A percentile compares a stretch with the other conserved stretches of the same genome.
Evolutionary conservation across 2,888 invertebrate genomes (phyloP).

Genomic region (Drosophila affinis): DNA sequence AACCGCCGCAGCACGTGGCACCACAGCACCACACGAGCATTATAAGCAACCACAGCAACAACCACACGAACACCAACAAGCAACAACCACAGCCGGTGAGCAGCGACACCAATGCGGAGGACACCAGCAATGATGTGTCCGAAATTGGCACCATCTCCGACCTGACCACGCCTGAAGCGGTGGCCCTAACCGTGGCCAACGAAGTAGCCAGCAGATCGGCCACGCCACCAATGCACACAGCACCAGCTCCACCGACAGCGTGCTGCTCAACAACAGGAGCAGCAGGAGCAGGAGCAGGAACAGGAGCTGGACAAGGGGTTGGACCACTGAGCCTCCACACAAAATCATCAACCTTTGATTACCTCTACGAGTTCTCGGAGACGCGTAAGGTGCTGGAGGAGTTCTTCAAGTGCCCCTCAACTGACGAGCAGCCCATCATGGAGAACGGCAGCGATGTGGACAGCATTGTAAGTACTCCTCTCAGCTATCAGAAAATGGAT

Average conservation of each 20-base stretch:
- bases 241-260: constrained; percentile 23
- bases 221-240: constrained; percentile 32
- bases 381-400: constrained; percentile 95
- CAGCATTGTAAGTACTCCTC: constrained; percentile 81
- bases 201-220: constrained; percentile 69
- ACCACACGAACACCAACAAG: constrained; percentile 35
- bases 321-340: constrained; percentile 73
- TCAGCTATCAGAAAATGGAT: no score
- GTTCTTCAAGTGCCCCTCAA: constrained; percentile 90
- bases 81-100: constrained; percentile 58
- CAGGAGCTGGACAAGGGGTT: constrained; percentile 8
- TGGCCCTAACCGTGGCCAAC: constrained; percentile 54
- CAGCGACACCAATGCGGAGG: constrained; percentile 83
- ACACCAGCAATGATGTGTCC: constrained; percentile 84
- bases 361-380: constrained; percentile 95
- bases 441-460: constrained; percentile 84
- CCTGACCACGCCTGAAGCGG: constrained; percentile 82
- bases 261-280: constrained; percentile 19
- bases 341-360: constrained; percentile 90
- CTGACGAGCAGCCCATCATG: constrained; percentile 85
- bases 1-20: constrained; percentile 60
- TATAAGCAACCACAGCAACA: constrained; percentile 59
- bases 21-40: constrained; percentile 47
- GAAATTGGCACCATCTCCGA: constrained; percentile 84
- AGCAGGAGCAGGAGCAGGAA: constrained; percentile 10